Evolutionary conservation across 2,113 vertebrate genomes (phyloP), one percentile per base, ranked within the genome.

Genomic region (Pituophis catenifer): DNA sequence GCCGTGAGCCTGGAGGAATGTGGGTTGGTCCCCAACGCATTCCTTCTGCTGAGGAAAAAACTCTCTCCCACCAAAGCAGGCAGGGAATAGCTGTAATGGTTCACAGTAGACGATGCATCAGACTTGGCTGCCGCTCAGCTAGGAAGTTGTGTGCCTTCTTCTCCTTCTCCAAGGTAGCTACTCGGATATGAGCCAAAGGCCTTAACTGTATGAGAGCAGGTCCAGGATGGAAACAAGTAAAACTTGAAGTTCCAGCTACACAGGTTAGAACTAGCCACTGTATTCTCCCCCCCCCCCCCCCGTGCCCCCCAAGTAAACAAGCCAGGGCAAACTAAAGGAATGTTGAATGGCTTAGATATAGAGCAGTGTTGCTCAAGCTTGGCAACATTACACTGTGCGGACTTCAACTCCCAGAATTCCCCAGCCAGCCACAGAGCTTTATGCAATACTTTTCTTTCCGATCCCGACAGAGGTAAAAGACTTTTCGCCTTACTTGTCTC

Each of bases 1-100:
- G 1, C 95, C 19, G 97, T 96, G 95, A 99, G 98, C 0, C 97
- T 99, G 11, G 96, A 95, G 91, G 98, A 97, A 0, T 98, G 97
- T 7, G 99, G 98, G 48, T 97, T 99, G 85, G 96, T 94, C 2
- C 97, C 97, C 59, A 99, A 95, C 0, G 96, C 98, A 0, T 95
- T 96, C 0, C 95, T 99, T 87, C 95, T 99, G 92, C 97, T 99
- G 44, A 94, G 95, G 85, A 95, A 86, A 95, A 21, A 93, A 58
- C 89, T 1, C 91, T 48, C 89, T 48, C 90, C 89, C n/a, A 5
- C 1, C 2, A 12, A 88, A 93, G n/a, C 9, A 0, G n/a, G 86
- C 38, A 89, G 33, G 23, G 21, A 6, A 55, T 54, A 62, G 90
- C 93, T 92, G 86, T 54, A 38, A n/a, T 87, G 55, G 50, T 8